Base-by-base conservation (phyloP, 2,888 invertebrate genomes). In the Meandrusa payeni region DNA sequence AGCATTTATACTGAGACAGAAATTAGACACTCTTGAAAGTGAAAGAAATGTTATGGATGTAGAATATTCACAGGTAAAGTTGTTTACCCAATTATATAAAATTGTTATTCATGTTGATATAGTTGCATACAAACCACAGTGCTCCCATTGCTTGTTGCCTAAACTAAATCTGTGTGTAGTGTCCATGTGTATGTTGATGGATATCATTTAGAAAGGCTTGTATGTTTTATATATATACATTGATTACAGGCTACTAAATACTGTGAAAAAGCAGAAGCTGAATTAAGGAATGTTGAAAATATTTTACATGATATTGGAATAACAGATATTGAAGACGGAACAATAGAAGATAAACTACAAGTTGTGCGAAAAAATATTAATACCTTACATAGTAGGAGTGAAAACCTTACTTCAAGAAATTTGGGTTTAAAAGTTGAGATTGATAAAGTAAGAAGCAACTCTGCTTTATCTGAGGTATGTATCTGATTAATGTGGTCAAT, bases 41-140 rank as follows among this genome's bases (percentile, higher is more conserved):
- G 82, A 82, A 48, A 74, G 67, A 57, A 83, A 80, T 71, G 61
- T 76, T 24, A 78, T 82, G 78, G 76, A 80, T 57, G 70, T 76
- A 36, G 86, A 85, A 59, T 82, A 64, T 63, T 67, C 72, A 36
- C 82, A 85, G 75, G 86, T 85, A 46, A 28, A n/a, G n/a, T n/a
- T n/a, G n/a, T n/a, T n/a, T n/a, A n/a, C n/a, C n/a, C n/a, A n/a
- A n/a, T n/a, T n/a, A n/a, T n/a, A n/a, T n/a, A n/a, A n/a, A n/a
- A n/a, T n/a, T n/a, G n/a, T n/a, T n/a, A n/a, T n/a, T n/a, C n/a
- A n/a, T n/a, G n/a, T n/a, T n/a, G n/a, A n/a, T n/a, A n/a, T n/a
- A n/a, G n/a, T n/a, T n/a, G n/a, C n/a, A n/a, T n/a, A n/a, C n/a
- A n/a, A n/a, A n/a, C n/a, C n/a, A n/a, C n/a, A n/a, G n/a, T n/a